phyloP scores from a whole-genome alignment of 2,113 vertebrate species.

The Ibidorhyncha struthersii region DNA sequence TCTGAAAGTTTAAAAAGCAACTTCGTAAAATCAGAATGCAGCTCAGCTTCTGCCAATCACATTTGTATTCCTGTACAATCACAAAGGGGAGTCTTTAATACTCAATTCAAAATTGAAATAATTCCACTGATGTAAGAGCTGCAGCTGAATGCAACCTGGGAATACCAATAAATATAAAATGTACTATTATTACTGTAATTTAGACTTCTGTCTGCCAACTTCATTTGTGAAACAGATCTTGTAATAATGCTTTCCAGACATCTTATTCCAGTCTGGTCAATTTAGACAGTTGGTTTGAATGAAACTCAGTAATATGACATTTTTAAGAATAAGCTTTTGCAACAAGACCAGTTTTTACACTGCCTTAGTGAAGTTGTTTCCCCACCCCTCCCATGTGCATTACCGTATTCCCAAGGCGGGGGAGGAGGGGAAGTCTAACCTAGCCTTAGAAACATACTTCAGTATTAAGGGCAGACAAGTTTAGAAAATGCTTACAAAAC shows the following conservation, averaged over 20 bases:
- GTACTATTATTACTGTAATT: constrained; percentile 8
- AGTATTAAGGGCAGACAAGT: not conserved
- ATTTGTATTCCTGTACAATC: not conserved
- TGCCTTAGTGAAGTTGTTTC: not conserved
- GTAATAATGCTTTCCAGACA: constrained; percentile 52
- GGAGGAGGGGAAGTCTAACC: not conserved
- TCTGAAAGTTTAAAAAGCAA: constrained; percentile 22
- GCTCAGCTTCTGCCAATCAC: not conserved
- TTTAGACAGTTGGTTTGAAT: not conserved
- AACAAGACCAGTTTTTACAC: not conserved
- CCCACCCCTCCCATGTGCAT: too few species aligned
- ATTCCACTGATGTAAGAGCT: constrained; percentile 23
- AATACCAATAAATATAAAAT: constrained; percentile 32
- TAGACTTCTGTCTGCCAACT: constrained; percentile 6
- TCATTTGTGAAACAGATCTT: constrained; percentile 21
- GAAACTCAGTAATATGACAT: not conserved
- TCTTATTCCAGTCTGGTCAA: not conserved
- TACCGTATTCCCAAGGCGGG: not conserved
- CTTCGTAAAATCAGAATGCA: not conserved
- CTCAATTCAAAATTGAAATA: constrained; percentile 13
- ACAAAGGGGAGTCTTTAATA: constrained; percentile 10
- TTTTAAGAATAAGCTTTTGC: constrained; percentile 9
- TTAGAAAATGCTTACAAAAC: not conserved
- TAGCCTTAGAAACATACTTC: not conserved
- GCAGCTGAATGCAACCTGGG: not conserved